These are phyloP conservation scores for Tetramorium simillimum DNA, from an alignment of 1,140 invertebrate genomes.

Conservation along the genomic window DNA sequence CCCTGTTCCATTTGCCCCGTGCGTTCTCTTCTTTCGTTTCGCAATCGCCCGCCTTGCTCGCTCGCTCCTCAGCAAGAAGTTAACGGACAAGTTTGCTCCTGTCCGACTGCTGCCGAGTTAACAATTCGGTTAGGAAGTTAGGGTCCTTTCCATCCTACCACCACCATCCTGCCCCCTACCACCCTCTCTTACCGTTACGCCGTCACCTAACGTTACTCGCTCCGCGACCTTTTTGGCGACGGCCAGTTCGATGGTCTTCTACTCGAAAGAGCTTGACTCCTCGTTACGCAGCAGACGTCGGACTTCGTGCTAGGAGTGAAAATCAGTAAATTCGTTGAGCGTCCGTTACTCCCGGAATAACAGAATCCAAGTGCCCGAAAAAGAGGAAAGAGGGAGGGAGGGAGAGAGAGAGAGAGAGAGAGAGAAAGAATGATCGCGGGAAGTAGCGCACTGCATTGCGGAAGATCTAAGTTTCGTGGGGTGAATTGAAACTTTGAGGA, in stretches of 20 bases:
- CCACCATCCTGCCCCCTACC: background rate
- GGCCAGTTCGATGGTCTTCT: constrained; percentile 69
- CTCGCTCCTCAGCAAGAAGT: constrained; percentile 54
- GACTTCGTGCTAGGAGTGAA: constrained; percentile 70
- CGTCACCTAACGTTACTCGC: constrained; percentile 45
- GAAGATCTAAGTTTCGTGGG: constrained; percentile 35
- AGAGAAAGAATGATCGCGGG: background rate
- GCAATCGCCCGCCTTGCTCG: constrained; percentile 29
- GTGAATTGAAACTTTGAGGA: constrained; percentile 12
- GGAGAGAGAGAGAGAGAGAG: background rate
- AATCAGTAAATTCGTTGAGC: constrained; percentile 69
- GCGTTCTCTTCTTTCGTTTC: constrained; percentile 40
- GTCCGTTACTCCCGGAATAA: constrained; percentile 49
- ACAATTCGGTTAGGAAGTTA: constrained; percentile 79
- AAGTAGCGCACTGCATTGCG: constrained; percentile 58
- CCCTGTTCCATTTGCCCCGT: background rate
- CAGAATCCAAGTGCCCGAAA: constrained; percentile 34
- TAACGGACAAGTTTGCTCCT: constrained; percentile 74
- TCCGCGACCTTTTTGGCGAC: constrained; percentile 63
- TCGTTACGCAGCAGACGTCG: constrained; percentile 69
- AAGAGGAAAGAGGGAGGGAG: background rate
- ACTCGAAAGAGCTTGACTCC: constrained; percentile 59
- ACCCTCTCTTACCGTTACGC: background rate
- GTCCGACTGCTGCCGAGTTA: constrained; percentile 73
- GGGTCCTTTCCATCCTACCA: constrained; percentile 44